Evolutionary conservation across 2,113 vertebrate genomes (phyloP), one percentile per base, ranked within the genome.

Genomic region (Nerophis ophidion): DNA sequence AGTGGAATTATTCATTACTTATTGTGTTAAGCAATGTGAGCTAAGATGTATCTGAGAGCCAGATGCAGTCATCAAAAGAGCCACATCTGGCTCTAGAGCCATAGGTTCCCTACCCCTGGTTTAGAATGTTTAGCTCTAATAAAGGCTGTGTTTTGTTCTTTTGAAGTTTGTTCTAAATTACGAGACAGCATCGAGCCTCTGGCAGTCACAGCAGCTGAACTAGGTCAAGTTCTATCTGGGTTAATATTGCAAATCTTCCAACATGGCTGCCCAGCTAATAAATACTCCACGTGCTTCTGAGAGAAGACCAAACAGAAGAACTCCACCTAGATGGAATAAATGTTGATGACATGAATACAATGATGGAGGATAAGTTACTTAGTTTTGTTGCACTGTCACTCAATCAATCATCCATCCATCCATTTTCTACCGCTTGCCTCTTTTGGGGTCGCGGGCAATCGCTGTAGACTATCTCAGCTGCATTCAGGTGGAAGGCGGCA

Each of bases 151-250:
- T 26, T 7, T 60, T 12, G n/a, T n/a, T n/a, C n/a, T 59, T 66
- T 47, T 40, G 9, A 66, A 10, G 44, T 73, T 67, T 48, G 33
- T 45, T 69, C 60, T 49, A 15, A 44, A 44, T 59, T 5, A 49
- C 66, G 51, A 44, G 67, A 46, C 45, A 34, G 26, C 10, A 12
- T 68, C 5, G 48, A 57, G 60, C 66, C 49, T 53, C 47, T 14
- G 16, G 53, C n/a, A 33, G 49, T 51, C 4, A 36, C 4, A 61
- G 68, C 49, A 51, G 34, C 65, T 49, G 26, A 26, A 26, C 26
- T 26, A 68, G 87, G 80, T 88, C 85, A 85, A 57, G 77, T 79
- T 63, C 67, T 70, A 76, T 80, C 57, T 84, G 55, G 83, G 83
- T 84, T 82, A 86, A 80, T 80, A 51, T 66, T 54, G 52, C 57